These are phyloP conservation scores for Globia sparganii DNA, from an alignment of 2,888 invertebrate species.

Conservation along the genomic window DNA sequence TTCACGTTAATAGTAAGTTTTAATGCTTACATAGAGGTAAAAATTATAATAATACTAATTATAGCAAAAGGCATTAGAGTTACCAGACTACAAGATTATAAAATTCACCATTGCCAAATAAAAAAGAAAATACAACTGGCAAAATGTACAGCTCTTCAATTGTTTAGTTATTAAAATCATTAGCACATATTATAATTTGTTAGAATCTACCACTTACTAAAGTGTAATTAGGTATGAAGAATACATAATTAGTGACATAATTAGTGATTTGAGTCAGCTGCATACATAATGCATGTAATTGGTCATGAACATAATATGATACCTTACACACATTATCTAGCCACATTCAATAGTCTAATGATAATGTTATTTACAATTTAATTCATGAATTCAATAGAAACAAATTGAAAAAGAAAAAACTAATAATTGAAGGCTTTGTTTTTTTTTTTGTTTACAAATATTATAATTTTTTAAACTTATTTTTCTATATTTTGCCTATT, in stretches of 20 bases:
- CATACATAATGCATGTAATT: conserved; percentile 41
- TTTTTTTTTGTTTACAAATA: conserved; percentile 41
- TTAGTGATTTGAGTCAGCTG: conserved; percentile 29
- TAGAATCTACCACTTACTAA: conserved; percentile 18
- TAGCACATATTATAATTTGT: conserved; percentile 2
- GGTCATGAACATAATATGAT: conserved; percentile 40
- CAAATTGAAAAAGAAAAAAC: conserved; percentile 1
- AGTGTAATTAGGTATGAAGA: conserved; percentile 15
- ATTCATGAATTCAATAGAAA: conserved; percentile 10
- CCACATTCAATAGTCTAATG: conserved; percentile 15
- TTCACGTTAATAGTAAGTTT: conserved; percentile 13
- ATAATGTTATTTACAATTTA: conserved; percentile 19
- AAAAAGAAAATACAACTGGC: conserved; percentile 48
- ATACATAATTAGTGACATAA: conserved; percentile 42
- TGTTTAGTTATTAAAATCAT: conserved; percentile 9
- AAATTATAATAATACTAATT: conserved; percentile 29
- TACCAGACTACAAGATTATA: conserved; percentile 39
- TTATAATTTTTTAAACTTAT: conserved; percentile 35
- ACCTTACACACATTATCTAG: conserved; percentile 21
- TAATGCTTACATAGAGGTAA: conserved; percentile 12
- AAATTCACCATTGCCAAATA: conserved; percentile 23
- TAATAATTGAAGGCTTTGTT: conserved; percentile 17
- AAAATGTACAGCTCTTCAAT: conserved; percentile 30
- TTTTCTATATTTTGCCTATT: conserved; percentile 37
- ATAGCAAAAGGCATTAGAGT: conserved; percentile 35